Evolutionary conservation across 2,113 vertebrate genomes (phyloP).

Genomic region (Ciconia boyciana): DNA sequence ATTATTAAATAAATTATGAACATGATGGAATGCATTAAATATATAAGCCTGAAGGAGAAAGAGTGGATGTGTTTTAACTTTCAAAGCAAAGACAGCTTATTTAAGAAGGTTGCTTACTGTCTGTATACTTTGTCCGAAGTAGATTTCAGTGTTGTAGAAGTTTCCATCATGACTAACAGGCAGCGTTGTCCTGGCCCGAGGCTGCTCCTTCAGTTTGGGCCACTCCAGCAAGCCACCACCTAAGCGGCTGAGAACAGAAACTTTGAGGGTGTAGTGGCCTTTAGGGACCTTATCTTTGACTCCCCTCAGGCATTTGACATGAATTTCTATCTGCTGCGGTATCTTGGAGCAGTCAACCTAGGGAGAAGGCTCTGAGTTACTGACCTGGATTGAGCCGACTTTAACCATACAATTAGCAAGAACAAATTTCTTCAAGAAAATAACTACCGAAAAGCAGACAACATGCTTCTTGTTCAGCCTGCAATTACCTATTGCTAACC

Average conservation of each 20-base stretch:
- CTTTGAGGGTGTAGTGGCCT: conserved; percentile 79
- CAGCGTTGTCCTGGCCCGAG: conserved; percentile 54
- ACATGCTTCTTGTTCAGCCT: conserved; percentile 53
- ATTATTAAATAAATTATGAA: conserved; percentile 63
- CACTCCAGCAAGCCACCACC: conserved; percentile 71
- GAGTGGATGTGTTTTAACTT: background rate
- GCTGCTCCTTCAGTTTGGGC: conserved; percentile 50
- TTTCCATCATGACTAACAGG: conserved; percentile 77
- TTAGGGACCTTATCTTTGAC: conserved; percentile 86
- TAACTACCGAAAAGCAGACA: background rate
- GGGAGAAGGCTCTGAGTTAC: conserved; percentile 63
- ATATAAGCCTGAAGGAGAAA: conserved; percentile 40
- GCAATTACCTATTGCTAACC: conserved; percentile 60
- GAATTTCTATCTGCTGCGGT: conserved; percentile 77
- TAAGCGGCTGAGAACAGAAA: conserved; percentile 77
- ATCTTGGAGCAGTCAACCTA: conserved; percentile 67
- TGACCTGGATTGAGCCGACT: conserved; percentile 32
- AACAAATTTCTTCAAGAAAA: conserved; percentile 35
- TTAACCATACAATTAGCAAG: conserved; percentile 50
- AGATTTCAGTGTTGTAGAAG: conserved; percentile 80
- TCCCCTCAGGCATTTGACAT: conserved; percentile 80
- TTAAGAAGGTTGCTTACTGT: conserved; percentile 76
- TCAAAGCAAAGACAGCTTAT: conserved; percentile 39
- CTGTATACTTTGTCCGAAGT: conserved; percentile 80
- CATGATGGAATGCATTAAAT: conserved; percentile 48